phyloP scores from a whole-genome alignment of 1,140 invertebrate species.

The Bradynema listronoti region DNA sequence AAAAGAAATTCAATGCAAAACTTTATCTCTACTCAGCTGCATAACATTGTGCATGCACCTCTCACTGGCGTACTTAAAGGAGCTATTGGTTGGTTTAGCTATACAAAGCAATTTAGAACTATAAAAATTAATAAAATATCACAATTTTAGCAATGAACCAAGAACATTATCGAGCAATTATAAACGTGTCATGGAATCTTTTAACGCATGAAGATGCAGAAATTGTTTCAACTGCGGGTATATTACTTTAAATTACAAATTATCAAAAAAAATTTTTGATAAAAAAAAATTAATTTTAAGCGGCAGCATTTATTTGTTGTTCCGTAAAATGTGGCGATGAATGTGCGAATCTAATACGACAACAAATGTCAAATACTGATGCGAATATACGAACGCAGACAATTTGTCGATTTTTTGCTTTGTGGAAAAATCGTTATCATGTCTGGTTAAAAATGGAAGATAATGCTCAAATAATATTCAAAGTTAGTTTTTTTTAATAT shows the following conservation, averaged over 20 bases:
- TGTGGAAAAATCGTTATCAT: slow-evolving; percentile 95
- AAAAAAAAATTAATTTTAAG: slow-evolving; percentile 60
- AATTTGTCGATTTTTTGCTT: slow-evolving; percentile 75
- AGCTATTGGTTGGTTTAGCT: no score
- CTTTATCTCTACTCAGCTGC: slow-evolving; percentile 64
- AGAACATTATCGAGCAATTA: slow-evolving; percentile 76
- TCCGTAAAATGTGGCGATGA: slow-evolving; percentile 80
- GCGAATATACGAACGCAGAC: slow-evolving; percentile 71
- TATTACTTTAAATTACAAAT: neutral
- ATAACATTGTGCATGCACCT: slow-evolving; percentile 79
- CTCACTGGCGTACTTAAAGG: slow-evolving; percentile 82
- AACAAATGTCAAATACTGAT: slow-evolving; percentile 74
- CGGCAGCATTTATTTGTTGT: slow-evolving; percentile 81
- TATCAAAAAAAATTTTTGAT: neutral
- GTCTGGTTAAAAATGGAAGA: slow-evolving; percentile 98
- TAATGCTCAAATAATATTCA: slow-evolving; percentile 83
- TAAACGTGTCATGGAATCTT: slow-evolving; percentile 86
- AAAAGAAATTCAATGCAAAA: slow-evolving; percentile 28
- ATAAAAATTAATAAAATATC: no score
- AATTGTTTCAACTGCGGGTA: slow-evolving; percentile 61
- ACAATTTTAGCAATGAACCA: slow-evolving; percentile 79
- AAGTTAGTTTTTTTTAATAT: slow-evolving; percentile 59
- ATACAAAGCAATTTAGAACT: no score
- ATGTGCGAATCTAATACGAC: slow-evolving; percentile 77
- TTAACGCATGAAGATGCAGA: slow-evolving; percentile 71